Base-by-base conservation (phyloP, 2,888 invertebrate genomes). In the Teleogryllus oceanicus region DNA sequence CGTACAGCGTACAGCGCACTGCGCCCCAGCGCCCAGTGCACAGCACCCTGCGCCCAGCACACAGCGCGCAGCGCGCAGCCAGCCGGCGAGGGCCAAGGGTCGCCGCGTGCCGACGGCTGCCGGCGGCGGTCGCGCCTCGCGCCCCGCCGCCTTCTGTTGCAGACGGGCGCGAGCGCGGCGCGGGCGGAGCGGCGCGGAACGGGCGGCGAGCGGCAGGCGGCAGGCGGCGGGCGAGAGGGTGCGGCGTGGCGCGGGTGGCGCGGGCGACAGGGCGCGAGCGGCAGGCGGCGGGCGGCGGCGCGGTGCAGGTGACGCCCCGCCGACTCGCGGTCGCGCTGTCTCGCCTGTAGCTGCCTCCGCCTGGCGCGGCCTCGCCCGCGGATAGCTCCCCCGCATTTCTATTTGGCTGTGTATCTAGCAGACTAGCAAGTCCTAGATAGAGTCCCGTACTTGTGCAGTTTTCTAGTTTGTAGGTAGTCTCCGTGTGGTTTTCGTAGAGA, bases 391-490 rank as follows among this genome's bases (percentile, higher is more conserved):
- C n/a, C 13, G 62, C 62, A 13, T n/a, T n/a, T 62, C 8, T 62
- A 62, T 18, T 62, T 62, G 16, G 13, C n/a, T 13, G 62, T 62
- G 62, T 62, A 62, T 62, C 62, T 62, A 62, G 62, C 62, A 18
- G 16, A 12, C 13, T 62, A 62, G 62, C 62, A 62, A n/a, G 37
- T 37, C 62, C 62, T 18, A 62, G 16, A n/a, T 62, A 62, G 62
- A 62, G n/a, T n/a, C 62, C 62, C 62, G 62, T 62, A 62, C 62
- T 62, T 62, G 62, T 62, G 62, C 62, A 62, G 62, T n/a, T n/a
- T 18, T 18, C 62, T 13, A 18, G n/a, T 13, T n/a, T 18, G 62
- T 62, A 62, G 62, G 62, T 62, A 62, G 62, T 18, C 16, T n/a
- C 62, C 62, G 62, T 62, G 62, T n/a, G 62, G 62, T n/a, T 13